A percentile compares a stretch with the other conserved stretches of the same genome.
These are phyloP conservation scores for Echinometra lucunter DNA, from an alignment of 53 echinoderm and acorn worm genomes.

Conservation along the genomic window DNA sequence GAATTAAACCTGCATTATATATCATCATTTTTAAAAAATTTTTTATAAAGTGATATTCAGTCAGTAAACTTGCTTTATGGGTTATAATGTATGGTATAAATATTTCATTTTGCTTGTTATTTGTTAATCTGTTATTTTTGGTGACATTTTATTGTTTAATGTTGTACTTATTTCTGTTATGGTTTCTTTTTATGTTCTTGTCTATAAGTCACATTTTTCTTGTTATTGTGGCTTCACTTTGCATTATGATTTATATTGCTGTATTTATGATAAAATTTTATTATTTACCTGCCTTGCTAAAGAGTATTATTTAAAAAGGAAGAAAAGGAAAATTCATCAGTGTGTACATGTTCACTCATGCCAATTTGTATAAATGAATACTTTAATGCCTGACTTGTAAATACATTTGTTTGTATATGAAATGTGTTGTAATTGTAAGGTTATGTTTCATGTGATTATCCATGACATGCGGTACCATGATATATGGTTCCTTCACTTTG, in stretches of 20 bases:
- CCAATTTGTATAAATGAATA: not conserved
- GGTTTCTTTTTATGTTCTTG: not conserved
- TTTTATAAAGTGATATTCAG: too few species aligned
- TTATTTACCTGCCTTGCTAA: not conserved
- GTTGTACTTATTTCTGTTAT: not conserved
- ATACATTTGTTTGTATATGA: not conserved
- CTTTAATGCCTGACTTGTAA: conserved; percentile 32
- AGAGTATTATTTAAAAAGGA: not conserved
- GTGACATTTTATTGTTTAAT: not conserved
- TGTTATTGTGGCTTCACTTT: not conserved
- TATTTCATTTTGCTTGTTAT: not conserved
- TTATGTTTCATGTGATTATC: not conserved
- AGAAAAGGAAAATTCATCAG: not conserved
- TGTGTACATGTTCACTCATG: not conserved
- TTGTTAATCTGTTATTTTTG: not conserved
- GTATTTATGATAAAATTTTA: not conserved
- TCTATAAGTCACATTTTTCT: not conserved
- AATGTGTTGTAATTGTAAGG: not conserved
- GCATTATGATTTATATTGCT: not conserved
- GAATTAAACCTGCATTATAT: not conserved
- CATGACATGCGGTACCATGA: not conserved
- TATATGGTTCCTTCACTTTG: not conserved
- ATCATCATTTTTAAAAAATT: too few species aligned
- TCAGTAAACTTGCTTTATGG: not conserved
- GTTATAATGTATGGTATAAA: not conserved